Conservation (phyloP, 2,797 vertebrate species). For the Sitta carolinensis region DNA sequence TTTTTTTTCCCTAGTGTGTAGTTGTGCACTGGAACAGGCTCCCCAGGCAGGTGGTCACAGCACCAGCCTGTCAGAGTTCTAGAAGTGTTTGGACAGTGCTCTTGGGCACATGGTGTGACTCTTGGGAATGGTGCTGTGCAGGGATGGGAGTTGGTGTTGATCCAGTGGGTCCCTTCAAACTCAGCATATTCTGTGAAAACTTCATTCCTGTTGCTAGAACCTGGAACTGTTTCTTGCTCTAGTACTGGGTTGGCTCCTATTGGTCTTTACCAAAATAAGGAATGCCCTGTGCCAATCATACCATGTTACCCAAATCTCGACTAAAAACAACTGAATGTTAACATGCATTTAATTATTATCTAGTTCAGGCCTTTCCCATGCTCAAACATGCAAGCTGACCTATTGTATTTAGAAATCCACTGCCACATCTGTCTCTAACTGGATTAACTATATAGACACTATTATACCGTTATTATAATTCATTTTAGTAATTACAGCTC, state of each 20-base stretch:
- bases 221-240: neutral
- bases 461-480: neutral
- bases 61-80: too few relatives aligned
- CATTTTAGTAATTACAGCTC: neutral
- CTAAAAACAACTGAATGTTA: neutral
- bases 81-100: neutral
- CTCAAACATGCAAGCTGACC: neutral
- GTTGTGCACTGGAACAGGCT: neutral
- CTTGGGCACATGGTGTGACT: fast-evolving
- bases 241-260: neutral
- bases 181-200: neutral
- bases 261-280: neutral
- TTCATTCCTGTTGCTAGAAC: neutral
- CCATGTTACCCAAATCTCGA: neutral
- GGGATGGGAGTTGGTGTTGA: neutral
- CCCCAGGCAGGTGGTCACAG: neutral
- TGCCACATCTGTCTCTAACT: neutral
- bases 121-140: neutral
- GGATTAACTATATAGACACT: neutral
- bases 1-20: neutral
- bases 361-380: neutral
- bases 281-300: neutral
- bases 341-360: neutral
- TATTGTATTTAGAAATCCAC: neutral
- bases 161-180: neutral